Conservation (phyloP, 2,888 invertebrate species). For the Idaea biselata region DNA sequence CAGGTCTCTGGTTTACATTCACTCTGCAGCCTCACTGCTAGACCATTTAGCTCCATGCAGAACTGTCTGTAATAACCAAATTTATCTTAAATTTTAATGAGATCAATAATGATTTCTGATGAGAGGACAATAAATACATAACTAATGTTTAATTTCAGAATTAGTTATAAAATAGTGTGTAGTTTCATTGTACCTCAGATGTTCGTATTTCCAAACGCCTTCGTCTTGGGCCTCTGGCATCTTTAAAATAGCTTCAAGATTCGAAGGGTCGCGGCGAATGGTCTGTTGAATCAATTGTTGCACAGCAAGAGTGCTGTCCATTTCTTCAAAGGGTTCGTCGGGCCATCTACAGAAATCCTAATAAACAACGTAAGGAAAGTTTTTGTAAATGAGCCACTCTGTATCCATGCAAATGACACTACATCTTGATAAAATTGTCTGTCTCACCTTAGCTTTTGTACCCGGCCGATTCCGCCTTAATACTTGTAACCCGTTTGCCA, state of each 20-base stretch:
- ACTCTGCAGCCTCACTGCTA: constrained; percentile 96
- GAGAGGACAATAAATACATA: no score
- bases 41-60: constrained; percentile 99
- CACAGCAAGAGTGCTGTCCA: constrained; percentile 99
- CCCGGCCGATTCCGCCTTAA: constrained; percentile 94
- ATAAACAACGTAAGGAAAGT: constrained; percentile 23
- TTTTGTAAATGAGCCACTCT: no score
- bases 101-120: no score
- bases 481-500: constrained; percentile 91
- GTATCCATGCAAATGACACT: background rate
- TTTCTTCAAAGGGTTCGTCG: constrained; percentile 98
- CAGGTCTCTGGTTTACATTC: constrained; percentile 99
- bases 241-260: constrained; percentile 95
- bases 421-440: background rate
- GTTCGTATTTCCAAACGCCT: constrained; percentile 99
- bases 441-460: constrained; percentile 90
- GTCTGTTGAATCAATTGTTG: constrained; percentile 99
- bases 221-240: constrained; percentile 99
- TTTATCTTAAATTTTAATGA: background rate
- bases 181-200: constrained; percentile 84
- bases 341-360: constrained; percentile 99
- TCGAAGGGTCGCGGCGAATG: constrained; percentile 94
- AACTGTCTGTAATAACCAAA: constrained; percentile 88
- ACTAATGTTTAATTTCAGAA: no score
- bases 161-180: background rate